Evolutionary conservation across 2,113 vertebrate genomes (phyloP), one percentile per base, ranked within the genome.

Genomic region (Datnioides undecimradiatus): DNA sequence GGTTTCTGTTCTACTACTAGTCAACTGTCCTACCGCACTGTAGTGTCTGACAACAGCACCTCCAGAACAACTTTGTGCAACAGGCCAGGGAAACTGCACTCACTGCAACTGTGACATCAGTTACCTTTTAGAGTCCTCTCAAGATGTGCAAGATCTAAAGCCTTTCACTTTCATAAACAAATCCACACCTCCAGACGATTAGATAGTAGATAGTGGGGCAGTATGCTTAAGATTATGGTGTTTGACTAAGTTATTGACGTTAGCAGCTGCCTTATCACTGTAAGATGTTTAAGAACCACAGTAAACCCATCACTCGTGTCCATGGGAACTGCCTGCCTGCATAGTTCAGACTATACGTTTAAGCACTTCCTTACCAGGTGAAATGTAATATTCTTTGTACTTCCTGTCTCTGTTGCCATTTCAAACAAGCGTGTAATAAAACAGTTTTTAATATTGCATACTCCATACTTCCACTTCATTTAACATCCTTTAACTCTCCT

Each of bases 401-500:
- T 80, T 83, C 84, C 85, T 49, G 43, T 73, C 76, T 69, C 38
- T 31, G 64, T 69, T 81, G 76, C 63, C 57, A 52, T 90, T 84
- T 89, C 54, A 85, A 80, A 79, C 82, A 90, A 79, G 84, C 62
- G n/a, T 75, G 79, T 79, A 84, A 87, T 88, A 77, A 92, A 87
- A 83, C 60, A 29, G 52, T 55, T 83, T 72, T 85, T 73, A 75
- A 31, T 85, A 90, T 80, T 78, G 64, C 60, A 78, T 67, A 79
- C 60, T 60, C 27, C 10, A 72, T 67, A 86, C 83, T 75, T 85
- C 79, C 79, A 84, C 82, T 87, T 76, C 80, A 85, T 92, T 87
- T 84, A 87, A 89, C 80, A 80, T 86, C 77, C 62, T 85, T 64
- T 65, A 54, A 64, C 87, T 77, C 46, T 27, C 58, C 49, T 75